phyloP scores from a whole-genome alignment of 2,113 vertebrate species.

The Protobothrops flavoviridis region DNA sequence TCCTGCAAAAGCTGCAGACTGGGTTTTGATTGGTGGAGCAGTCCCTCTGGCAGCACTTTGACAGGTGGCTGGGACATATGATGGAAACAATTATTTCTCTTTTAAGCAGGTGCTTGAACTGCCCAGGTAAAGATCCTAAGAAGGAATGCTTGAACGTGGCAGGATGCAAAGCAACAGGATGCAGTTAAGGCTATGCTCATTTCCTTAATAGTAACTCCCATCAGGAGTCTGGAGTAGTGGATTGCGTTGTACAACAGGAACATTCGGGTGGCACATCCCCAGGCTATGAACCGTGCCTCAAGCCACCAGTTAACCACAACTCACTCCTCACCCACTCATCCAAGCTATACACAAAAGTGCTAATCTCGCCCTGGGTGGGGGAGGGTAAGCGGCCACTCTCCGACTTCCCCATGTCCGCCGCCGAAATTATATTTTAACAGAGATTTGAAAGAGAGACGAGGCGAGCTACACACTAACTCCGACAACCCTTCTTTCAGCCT shows the following conservation, averaged over 20 bases:
- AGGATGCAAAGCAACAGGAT: not conserved
- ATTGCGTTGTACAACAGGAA: not conserved
- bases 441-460: not conserved
- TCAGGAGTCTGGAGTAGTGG: not conserved
- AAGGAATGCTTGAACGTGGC: fast-evolving
- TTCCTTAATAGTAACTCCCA: not conserved
- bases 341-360: not conserved
- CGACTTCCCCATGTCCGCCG: not conserved
- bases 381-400: not conserved
- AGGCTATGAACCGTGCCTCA: not conserved
- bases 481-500: not conserved
- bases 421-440: not conserved
- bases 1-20: not conserved
- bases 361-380: not conserved
- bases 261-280: not conserved
- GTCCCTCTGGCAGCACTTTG: not conserved
- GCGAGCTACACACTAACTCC: not conserved
- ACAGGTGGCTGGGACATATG: not conserved
- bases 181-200: not conserved
- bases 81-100: fast-evolving
- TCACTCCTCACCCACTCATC: not conserved
- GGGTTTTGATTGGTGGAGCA: not conserved
- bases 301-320: not conserved
- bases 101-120: fast-evolving
- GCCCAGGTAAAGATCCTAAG: fast-evolving